Evolutionary conservation across 2,797 vertebrate species (phyloP).

Genomic region (Microhierax caerulescens): DNA sequence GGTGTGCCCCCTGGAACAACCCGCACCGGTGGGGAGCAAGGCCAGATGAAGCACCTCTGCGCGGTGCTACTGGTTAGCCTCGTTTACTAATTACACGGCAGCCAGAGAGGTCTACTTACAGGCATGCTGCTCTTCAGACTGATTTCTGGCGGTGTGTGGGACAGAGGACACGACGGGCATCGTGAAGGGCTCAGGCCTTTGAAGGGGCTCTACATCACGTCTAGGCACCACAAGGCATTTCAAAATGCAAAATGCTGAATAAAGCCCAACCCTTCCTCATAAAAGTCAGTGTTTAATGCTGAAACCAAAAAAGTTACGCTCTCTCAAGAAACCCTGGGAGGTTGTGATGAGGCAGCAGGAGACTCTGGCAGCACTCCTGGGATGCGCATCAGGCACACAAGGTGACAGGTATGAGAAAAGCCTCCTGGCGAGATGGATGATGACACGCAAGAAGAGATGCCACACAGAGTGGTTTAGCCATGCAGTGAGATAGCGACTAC

Average conservation of each 20-base stretch:
- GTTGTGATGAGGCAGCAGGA: not conserved
- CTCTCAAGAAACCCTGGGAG: not conserved
- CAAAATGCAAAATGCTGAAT: not conserved
- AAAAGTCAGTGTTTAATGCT: not conserved
- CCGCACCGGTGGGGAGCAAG: not conserved
- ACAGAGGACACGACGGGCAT: not conserved
- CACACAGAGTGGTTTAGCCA: not conserved
- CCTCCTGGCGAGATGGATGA: not conserved
- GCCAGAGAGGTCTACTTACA: not conserved
- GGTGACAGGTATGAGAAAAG: fast-evolving
- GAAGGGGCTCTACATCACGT: not conserved
- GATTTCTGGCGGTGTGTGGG: not conserved
- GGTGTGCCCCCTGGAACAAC: not conserved
- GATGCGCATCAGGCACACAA: not conserved
- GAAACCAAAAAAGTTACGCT: not conserved
- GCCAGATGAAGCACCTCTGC: not conserved
- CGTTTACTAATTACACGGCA: not conserved
- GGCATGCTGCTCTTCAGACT: fast-evolving
- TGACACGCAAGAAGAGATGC: not conserved
- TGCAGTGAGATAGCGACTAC: not conserved
- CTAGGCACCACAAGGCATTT: not conserved
- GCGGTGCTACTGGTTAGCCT: not conserved
- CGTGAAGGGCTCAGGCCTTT: not conserved
- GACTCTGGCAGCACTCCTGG: not conserved
- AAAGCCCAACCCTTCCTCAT: not conserved